These are phyloP conservation scores for Nemopilema nomurai DNA, from an alignment of 30 jellyfish, hydroid and myxozoan genomes.

Conservation along the genomic window DNA sequence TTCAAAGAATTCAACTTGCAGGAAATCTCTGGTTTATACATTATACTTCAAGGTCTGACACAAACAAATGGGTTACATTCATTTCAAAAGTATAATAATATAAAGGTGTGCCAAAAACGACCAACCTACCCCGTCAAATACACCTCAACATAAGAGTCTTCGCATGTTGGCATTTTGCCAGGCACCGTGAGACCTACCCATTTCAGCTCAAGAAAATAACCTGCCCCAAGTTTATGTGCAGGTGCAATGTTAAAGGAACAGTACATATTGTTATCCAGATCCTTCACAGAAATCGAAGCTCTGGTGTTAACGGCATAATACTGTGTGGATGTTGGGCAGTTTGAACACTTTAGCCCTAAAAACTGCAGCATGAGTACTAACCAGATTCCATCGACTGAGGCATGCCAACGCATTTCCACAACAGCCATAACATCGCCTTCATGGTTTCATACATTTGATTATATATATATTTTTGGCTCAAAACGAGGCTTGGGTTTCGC, in stretches of 20 bases:
- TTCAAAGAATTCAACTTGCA: no score
- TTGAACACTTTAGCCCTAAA: neutral
- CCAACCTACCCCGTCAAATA: slow-evolving; percentile 1
- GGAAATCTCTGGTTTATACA: no score
- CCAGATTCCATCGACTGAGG: neutral
- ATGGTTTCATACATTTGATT: no score
- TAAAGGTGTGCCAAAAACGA: neutral
- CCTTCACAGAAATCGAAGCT: neutral
- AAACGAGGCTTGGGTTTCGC: neutral
- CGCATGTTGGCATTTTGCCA: slow-evolving; percentile 18
- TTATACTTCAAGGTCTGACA: no score
- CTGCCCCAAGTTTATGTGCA: neutral
- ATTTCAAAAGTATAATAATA: no score
- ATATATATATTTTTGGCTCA: neutral
- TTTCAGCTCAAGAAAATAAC: slow-evolving; percentile 7
- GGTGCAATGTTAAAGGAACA: neutral
- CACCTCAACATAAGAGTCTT: slow-evolving; percentile 2
- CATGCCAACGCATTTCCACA: neutral
- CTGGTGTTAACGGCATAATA: neutral
- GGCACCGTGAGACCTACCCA: slow-evolving; percentile 5
- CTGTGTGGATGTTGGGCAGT: neutral
- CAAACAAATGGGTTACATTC: no score
- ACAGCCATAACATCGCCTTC: neutral
- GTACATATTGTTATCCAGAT: neutral
- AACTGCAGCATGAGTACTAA: neutral